Base-by-base conservation (phyloP, 2,888 invertebrate genomes). In the Portevinia maculata region DNA sequence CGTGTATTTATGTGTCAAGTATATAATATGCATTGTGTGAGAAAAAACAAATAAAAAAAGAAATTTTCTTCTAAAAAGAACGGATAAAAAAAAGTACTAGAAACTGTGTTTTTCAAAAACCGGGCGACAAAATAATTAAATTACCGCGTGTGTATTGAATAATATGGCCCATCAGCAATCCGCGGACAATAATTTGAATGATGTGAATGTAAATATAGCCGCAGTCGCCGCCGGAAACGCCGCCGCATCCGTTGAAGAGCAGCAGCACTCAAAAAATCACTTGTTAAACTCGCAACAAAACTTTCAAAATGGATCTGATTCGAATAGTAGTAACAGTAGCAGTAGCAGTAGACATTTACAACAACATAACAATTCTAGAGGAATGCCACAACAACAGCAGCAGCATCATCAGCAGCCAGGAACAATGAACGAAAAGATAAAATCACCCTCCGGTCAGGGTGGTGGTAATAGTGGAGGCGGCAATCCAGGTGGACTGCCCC, bases 391-490 rank as follows among this genome's bases (percentile, higher is more conserved):
- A 86, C 86, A 85, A 85, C 84, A 85, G 86, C 86, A 70, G 69
- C 85, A 84, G 69, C 78, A 76, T 52, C 84, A 84, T 76, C 85
- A 84, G 76, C 87, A 86, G 84, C 65, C 84, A 85, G 85, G 85
- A 85, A 76, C 78, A 86, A 88, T 89, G 89, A 89, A 89, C 88
- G 89, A 89, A 73, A 89, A 90, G 89, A 90, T 89, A 84, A 90
- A 90, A 87, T 89, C 89, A 86, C 90, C 89, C 86, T 89, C 89
- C 76, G 88, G 88, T 74, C 89, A 89, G 88, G 87, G 88, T 86
- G 86, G 87, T 76, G 86, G 85, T 69, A 86, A 83, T 71, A 39
- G 48, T 67, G 55, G 24, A 3, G 24, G 41, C 53, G 48, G 62
- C 50, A 83, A 76, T 37, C 48, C 76, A 15, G 81, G 84, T 59